These are phyloP conservation scores for Belgica antarctica DNA, from an alignment of 2,888 invertebrate genomes.

Conservation along the genomic window DNA sequence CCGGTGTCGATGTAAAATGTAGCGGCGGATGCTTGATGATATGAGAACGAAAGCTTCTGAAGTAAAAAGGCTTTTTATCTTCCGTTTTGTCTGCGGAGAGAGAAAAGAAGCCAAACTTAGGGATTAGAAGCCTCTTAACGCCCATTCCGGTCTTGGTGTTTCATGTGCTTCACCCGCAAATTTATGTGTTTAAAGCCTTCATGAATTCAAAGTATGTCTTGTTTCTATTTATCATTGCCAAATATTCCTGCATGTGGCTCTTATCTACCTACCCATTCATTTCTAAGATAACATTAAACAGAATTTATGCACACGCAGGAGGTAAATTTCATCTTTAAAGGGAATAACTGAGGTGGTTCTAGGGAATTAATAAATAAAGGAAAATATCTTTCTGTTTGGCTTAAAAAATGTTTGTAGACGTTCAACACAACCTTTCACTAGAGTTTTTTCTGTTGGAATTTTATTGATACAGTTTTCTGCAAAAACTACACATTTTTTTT, in stretches of 20 bases:
- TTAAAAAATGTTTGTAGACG: constrained; percentile 7
- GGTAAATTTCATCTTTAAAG: constrained; percentile 22
- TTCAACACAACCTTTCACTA: neutral
- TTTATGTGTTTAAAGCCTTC: constrained; percentile 28
- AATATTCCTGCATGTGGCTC: constrained; percentile 6
- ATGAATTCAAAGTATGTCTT: constrained; percentile 10
- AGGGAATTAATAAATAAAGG: constrained; percentile 14
- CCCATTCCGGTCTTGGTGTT: too few relatives aligned
- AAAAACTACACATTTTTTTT: too few relatives aligned
- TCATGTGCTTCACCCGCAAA: constrained; percentile 12
- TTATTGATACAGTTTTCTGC: neutral
- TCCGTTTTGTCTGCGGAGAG: too few relatives aligned
- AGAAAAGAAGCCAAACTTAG: too few relatives aligned
- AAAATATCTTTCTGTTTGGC: neutral
- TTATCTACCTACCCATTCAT: neutral
- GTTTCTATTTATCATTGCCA: constrained; percentile 33
- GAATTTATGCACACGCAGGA: constrained; percentile 20
- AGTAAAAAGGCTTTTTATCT: neutral
- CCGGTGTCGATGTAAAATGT: neutral
- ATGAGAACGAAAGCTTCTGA: neutral
- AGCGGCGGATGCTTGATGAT: neutral
- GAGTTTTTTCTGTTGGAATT: too few relatives aligned
- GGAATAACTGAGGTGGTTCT: neutral
- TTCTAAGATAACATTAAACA: constrained; percentile 6
- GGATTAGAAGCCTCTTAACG: too few relatives aligned